These are phyloP conservation scores for Musca domestica DNA, from an alignment of 1,140 invertebrate species.

Conservation along the genomic window DNA sequence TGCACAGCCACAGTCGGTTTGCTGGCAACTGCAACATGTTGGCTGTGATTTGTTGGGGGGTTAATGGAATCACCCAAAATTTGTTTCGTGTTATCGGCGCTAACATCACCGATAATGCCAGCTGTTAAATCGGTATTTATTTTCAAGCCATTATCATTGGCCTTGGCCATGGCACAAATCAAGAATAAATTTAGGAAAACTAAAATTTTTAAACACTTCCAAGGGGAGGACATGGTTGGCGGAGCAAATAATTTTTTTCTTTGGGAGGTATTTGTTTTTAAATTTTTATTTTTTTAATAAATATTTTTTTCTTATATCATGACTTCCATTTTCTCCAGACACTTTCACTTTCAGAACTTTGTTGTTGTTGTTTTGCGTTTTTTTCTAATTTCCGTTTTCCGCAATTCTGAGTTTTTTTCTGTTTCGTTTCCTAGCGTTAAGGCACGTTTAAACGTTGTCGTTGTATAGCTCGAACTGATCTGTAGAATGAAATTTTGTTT, in stretches of 20 bases:
- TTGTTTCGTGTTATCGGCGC: background rate
- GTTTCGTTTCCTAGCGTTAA: background rate
- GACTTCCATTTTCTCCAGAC: background rate
- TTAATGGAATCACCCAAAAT: constrained; percentile 6
- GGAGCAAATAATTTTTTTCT: background rate
- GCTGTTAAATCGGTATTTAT: constrained; percentile 27
- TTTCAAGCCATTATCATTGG: constrained; percentile 20
- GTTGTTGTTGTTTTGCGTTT: background rate
- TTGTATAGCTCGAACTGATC: background rate
- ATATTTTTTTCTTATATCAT: background rate
- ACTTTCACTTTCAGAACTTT: background rate
- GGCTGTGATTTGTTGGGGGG: background rate
- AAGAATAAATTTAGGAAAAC: background rate
- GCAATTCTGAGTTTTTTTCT: background rate
- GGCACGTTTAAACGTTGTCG: constrained; percentile 14
- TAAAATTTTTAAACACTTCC: constrained; percentile 1
- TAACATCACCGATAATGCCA: constrained; percentile 6
- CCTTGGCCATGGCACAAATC: background rate
- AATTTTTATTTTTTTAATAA: background rate
- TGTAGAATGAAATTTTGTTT: constrained; percentile 3
- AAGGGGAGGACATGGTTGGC: background rate
- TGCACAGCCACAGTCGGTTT: background rate
- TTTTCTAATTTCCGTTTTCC: background rate
- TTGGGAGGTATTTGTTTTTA: background rate
- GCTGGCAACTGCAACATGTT: background rate